A percentile compares a stretch with the other conserved stretches of the same genome.
These are phyloP conservation scores for Colostygia pectinataria DNA, from an alignment of 2,888 invertebrate species.

Conservation along the genomic window DNA sequence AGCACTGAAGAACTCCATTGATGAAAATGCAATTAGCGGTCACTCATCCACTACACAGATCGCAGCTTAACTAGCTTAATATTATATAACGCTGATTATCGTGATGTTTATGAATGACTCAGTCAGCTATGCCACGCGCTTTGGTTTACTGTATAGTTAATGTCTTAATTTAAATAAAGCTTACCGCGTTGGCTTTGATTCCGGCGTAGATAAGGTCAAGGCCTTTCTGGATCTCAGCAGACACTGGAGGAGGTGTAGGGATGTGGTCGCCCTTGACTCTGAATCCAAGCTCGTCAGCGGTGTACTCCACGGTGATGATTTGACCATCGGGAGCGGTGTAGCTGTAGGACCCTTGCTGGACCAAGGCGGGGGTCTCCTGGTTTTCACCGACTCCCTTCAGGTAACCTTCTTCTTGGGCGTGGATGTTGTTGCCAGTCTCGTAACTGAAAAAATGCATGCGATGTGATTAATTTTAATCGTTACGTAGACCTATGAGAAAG, in stretches of 20 bases:
- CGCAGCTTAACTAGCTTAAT: too few relatives aligned
- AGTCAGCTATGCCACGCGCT: too few relatives aligned
- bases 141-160: too few relatives aligned
- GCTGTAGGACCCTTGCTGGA: constrained; percentile 90
- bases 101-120: too few relatives aligned
- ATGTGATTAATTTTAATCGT: neutral
- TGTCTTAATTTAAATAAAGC: constrained; percentile 20
- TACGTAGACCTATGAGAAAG: too few relatives aligned
- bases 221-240: constrained; percentile 93
- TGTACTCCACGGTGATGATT: constrained; percentile 88
- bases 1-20: too few relatives aligned
- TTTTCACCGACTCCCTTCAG: constrained; percentile 86
- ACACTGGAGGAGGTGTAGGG: constrained; percentile 92
- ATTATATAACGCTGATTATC: too few relatives aligned
- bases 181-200: constrained; percentile 84
- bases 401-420: constrained; percentile 90
- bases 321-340: constrained; percentile 92
- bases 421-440: constrained; percentile 92
- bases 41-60: too few relatives aligned
- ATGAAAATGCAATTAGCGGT: too few relatives aligned
- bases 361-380: constrained; percentile 83
- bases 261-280: constrained; percentile 91
- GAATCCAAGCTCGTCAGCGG: constrained; percentile 92
- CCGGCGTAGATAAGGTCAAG: constrained; percentile 93
- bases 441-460: constrained; percentile 79